Percentiles rank a stretch among this genome's conserved stretches.
phyloP scores from a whole-genome alignment of 2,888 invertebrate species.

The Hydroisotoma schaefferi region DNA sequence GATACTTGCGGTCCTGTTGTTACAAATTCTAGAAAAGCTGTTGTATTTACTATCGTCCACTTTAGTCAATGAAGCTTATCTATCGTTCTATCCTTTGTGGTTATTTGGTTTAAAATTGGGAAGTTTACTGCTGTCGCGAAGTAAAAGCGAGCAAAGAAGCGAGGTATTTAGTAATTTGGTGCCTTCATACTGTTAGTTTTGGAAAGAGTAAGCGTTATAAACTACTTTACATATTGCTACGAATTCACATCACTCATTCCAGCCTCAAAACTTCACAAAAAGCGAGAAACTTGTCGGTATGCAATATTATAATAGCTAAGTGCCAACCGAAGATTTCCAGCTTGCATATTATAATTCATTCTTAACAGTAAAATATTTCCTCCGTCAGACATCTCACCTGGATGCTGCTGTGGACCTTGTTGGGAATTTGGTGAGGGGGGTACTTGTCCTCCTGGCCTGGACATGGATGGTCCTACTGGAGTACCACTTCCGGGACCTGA shows the following conservation, averaged over 20 bases:
- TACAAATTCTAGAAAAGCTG: too few relatives aligned
- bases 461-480: neutral
- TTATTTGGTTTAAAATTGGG: too few relatives aligned
- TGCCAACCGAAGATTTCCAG: conserved; percentile 9
- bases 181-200: conserved; percentile 6
- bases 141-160: too few relatives aligned
- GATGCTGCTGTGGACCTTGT: conserved; percentile 31
- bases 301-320: neutral
- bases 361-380: too few relatives aligned
- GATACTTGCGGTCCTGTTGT: too few relatives aligned
- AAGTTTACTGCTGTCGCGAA: too few relatives aligned
- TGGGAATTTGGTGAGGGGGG: conserved; percentile 40
- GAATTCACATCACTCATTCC: conserved; percentile 2
- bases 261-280: conserved; percentile 1
- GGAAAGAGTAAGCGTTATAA: conserved; percentile 5
- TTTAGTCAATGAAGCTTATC: too few relatives aligned
- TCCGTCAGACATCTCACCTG: conserved; percentile 27
- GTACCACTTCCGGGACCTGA: conserved; percentile 20
- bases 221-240: too few relatives aligned
- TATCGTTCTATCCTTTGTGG: too few relatives aligned
- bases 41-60: too few relatives aligned
- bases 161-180: neutral
- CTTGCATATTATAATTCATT: neutral
- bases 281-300: conserved; percentile 8
- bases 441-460: neutral